These are phyloP conservation scores for Seriola dumerili DNA, from an alignment of 2,113 vertebrate genomes.

Conservation along the genomic window DNA sequence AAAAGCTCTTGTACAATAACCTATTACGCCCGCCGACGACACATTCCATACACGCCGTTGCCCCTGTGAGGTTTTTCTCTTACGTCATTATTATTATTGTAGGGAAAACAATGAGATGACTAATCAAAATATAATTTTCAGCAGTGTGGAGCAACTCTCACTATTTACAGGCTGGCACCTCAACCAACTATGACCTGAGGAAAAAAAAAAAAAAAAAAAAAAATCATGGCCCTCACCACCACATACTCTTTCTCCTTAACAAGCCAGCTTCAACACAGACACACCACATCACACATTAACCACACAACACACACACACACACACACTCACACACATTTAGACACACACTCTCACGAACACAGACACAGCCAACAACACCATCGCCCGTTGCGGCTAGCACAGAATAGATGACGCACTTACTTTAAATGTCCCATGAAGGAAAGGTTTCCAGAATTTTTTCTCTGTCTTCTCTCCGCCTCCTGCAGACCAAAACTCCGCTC, in stretches of 20 bases:
- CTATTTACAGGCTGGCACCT: conserved; percentile 64
- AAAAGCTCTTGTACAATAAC: conserved; percentile 64
- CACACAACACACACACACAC: conserved; percentile 24
- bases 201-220: conserved; percentile 57
- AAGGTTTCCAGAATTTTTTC: conserved; percentile 94
- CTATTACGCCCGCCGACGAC: conserved; percentile 55
- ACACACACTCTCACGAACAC: conserved; percentile 35
- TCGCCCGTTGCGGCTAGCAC: conserved; percentile 87
- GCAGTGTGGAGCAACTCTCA: conserved; percentile 39
- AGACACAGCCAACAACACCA: conserved; percentile 56
- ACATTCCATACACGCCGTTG: conserved; percentile 58
- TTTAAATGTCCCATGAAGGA: conserved; percentile 98
- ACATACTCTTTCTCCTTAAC: conserved; percentile 78
- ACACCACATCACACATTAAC: conserved; percentile 30
- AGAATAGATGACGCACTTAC: conserved; percentile 98
- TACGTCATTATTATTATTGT: conserved; percentile 55
- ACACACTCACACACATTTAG: conserved; percentile 24
- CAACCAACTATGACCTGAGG: conserved; percentile 73
- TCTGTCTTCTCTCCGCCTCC: conserved; percentile 82
- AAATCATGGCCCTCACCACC: conserved; percentile 77
- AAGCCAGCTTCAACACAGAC: conserved; percentile 60
- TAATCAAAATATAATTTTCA: conserved; percentile 69
- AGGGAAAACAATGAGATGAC: conserved; percentile 53
- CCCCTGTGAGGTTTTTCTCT: conserved; percentile 70
- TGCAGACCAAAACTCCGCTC: conserved; percentile 70